These are phyloP conservation scores for Mormoops blainvillei DNA, from an alignment of 2,113 vertebrate genomes.

Conservation along the genomic window DNA sequence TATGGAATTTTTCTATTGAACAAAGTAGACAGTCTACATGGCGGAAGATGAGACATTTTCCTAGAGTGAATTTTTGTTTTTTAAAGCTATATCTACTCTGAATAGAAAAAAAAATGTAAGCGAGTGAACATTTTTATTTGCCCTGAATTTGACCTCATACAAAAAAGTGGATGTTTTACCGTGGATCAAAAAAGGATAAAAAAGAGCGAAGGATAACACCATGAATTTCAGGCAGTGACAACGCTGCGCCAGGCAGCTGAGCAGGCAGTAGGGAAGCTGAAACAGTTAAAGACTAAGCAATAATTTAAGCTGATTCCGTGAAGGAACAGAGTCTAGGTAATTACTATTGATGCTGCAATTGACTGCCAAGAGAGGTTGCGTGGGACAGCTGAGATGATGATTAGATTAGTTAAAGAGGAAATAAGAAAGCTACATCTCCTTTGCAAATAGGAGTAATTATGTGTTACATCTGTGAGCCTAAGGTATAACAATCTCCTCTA, in stretches of 20 bases:
- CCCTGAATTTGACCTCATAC: background rate
- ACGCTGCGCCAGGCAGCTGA: background rate
- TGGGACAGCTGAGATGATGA: background rate
- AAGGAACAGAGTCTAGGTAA: background rate
- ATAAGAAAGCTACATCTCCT: background rate
- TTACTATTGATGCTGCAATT: background rate
- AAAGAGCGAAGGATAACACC: background rate
- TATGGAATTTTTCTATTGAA: background rate
- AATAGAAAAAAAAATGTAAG: background rate
- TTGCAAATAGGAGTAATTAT: background rate
- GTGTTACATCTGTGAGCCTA: background rate
- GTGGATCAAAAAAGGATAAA: background rate
- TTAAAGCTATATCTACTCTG: background rate
- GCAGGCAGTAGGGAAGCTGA: background rate
- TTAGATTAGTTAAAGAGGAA: background rate
- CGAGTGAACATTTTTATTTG: background rate
- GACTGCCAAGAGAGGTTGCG: background rate
- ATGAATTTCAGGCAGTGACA: background rate
- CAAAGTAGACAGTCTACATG: background rate
- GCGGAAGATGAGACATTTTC: background rate
- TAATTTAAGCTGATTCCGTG: background rate
- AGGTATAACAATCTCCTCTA: background rate
- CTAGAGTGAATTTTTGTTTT: background rate
- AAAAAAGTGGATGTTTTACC: background rate
- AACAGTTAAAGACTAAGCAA: background rate